Percentiles rank a stretch among this genome's conserved stretches.
Conservation (phyloP, 2,113 vertebrate genomes). For the Ptilorrhoa leucosticta region DNA sequence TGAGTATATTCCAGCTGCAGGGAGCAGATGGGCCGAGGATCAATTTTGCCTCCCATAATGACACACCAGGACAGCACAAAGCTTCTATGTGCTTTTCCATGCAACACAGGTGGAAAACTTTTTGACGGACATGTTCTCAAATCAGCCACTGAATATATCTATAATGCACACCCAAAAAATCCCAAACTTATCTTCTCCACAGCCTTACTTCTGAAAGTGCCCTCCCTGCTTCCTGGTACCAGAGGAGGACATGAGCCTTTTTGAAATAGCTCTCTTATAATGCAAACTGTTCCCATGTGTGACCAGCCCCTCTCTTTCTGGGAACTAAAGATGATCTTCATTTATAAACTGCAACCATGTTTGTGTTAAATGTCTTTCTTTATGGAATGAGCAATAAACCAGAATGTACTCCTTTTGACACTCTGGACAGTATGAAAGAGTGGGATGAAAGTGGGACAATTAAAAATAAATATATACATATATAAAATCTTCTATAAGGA, state of each 20-base stretch:
- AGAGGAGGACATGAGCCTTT: neutral
- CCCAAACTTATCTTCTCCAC: neutral
- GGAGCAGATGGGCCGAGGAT: neutral
- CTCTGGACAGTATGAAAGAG: neutral
- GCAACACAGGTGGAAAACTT: neutral
- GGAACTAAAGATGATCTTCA: neutral
- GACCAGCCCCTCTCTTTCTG: neutral
- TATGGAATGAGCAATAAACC: neutral
- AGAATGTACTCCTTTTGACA: neutral
- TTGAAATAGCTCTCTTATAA: neutral
- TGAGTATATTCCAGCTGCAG: neutral
- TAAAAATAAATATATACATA: neutral
- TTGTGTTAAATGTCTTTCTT: neutral
- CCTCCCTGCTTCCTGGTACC: neutral
- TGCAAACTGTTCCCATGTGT: neutral
- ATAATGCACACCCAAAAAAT: neutral
- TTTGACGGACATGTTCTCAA: neutral
- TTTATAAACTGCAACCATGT: neutral
- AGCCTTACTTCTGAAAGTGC: neutral
- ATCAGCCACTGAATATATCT: neutral
- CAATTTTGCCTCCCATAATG: neutral
- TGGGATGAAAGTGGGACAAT: neutral
- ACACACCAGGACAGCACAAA: neutral
- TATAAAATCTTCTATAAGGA: neutral
- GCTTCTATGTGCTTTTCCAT: neutral